A percentile compares a stretch with the other conserved stretches of the same genome.
These are phyloP conservation scores for chimpanzee (Pan troglodytes) DNA, from an alignment of 2,113 vertebrate genomes.

Conservation along the genomic window NHGRI_mPanTro3-v2.1_pri NC_072421.2:104977501-104978000, in stretches of 20 bases:
- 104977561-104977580: background rate
- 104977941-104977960: constrained; percentile 41
- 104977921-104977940: constrained; percentile 47
- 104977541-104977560: background rate
- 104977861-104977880: constrained; percentile 40
- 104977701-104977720: constrained; percentile 44
- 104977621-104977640: background rate
- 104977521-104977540: constrained; percentile 17
- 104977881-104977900: constrained; percentile 55
- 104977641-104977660: background rate
- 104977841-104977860: constrained; percentile 58
- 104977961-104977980: constrained; percentile 36
- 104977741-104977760: constrained; percentile 30
- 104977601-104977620: background rate
- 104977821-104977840: background rate
- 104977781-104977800: constrained; percentile 46
- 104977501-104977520: constrained; percentile 32
- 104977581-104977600: background rate
- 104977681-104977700: constrained; percentile 38
- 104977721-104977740: constrained; percentile 45
- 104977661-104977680: constrained; percentile 9
- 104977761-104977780: constrained; percentile 56
- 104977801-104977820: constrained; percentile 56
- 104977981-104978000: constrained; percentile 13
- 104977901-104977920: constrained; percentile 13